Conservation (phyloP, 2,888 invertebrate species). For the Caenorhabditis becei region DNA sequence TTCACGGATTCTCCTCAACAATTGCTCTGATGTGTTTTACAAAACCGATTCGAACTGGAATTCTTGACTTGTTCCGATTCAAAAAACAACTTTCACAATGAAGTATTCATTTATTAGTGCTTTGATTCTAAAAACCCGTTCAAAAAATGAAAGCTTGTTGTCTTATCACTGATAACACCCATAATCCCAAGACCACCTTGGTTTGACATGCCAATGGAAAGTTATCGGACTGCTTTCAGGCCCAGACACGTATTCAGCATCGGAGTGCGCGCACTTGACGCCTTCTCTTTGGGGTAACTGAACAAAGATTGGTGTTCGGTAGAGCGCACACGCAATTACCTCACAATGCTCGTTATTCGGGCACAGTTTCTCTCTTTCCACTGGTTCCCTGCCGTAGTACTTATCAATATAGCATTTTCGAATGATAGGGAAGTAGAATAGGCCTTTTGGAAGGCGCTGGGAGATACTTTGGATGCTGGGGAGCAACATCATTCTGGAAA, state of each 20-base stretch:
- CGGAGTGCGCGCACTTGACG: constrained; percentile 36
- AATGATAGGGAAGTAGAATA: constrained; percentile 32
- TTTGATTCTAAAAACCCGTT: too few species aligned
- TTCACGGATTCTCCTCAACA: too few species aligned
- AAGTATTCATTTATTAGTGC: too few species aligned
- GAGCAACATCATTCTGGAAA: constrained; percentile 11
- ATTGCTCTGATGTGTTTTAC: too few species aligned
- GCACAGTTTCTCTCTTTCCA: constrained; percentile 5
- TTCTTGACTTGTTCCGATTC: too few species aligned
- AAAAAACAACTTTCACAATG: too few species aligned
- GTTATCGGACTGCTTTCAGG: constrained; percentile 25
- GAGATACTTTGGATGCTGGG: background rate
- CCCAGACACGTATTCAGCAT: constrained; percentile 38
- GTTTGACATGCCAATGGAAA: constrained; percentile 31
- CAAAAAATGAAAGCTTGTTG: too few species aligned
- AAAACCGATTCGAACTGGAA: too few species aligned
- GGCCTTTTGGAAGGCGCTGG: background rate
- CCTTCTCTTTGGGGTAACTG: constrained; percentile 20
- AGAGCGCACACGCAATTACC: background rate
- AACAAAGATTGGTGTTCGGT: background rate
- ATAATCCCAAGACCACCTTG: constrained; percentile 19
- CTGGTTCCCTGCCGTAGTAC: background rate
- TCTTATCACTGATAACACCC: constrained; percentile 17
- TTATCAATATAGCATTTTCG: constrained; percentile 36
- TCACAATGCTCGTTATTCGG: constrained; percentile 28